A percentile compares a stretch with the other conserved stretches of the same genome.
Evolutionary conservation across 53 echinoderm and acorn worm genomes (phyloP).

Genomic region (Holothuria leucospilota): DNA sequence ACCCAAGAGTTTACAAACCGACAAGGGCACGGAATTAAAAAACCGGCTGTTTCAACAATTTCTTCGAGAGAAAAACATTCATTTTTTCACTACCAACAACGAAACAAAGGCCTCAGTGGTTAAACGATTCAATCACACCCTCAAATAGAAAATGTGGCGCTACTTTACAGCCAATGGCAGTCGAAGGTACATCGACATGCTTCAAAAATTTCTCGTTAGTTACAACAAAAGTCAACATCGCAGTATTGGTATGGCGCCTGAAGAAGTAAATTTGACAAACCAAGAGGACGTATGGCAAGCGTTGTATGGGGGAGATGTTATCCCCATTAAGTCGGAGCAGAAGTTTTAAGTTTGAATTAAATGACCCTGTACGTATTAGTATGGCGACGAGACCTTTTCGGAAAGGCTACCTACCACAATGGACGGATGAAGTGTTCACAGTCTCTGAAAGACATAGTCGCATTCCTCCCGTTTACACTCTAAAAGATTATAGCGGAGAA

Average conservation of each 20-base stretch:
- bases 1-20: slow-evolving; percentile 46
- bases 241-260: slow-evolving; percentile 15
- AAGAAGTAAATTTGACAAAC: background rate
- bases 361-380: slow-evolving; percentile 7
- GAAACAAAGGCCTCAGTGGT: slow-evolving; percentile 54
- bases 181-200: slow-evolving; percentile 13
- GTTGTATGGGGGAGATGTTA: background rate
- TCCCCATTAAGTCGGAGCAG: too few species aligned
- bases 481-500: too few species aligned
- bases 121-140: slow-evolving; percentile 43
- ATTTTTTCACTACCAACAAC: slow-evolving; percentile 62
- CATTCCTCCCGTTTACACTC: slow-evolving; percentile 2
- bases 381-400: slow-evolving; percentile 5
- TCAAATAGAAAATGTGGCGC: slow-evolving; percentile 38
- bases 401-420: slow-evolving; percentile 52
- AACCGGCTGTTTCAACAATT: slow-evolving; percentile 54
- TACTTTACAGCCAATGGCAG: slow-evolving; percentile 38
- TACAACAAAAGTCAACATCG: slow-evolving; percentile 4
- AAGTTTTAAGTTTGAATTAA: background rate
- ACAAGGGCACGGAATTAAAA: slow-evolving; percentile 65
- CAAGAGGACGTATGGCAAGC: slow-evolving; percentile 38
- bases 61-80: slow-evolving; percentile 39
- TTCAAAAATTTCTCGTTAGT: background rate
- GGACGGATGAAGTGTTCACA: slow-evolving; percentile 58
- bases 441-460: background rate